A percentile compares a stretch with the other conserved stretches of the same genome.
phyloP scores from a whole-genome alignment of 2,113 vertebrate species.

The Ictalurus furcatus region DNA sequence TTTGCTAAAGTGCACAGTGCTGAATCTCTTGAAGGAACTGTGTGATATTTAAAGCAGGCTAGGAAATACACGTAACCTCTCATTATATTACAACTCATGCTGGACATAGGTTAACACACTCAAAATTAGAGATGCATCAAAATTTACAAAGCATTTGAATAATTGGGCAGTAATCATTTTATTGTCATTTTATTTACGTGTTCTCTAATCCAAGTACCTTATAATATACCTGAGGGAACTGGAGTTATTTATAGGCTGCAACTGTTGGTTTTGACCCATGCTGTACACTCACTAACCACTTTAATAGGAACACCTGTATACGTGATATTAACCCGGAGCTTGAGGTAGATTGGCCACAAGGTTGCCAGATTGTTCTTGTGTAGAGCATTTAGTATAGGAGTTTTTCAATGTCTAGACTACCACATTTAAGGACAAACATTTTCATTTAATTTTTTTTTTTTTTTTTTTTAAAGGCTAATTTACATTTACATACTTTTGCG shows the following conservation, averaged over 20 bases:
- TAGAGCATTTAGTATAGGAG: not conserved
- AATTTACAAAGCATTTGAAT: not conserved
- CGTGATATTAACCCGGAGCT: not conserved
- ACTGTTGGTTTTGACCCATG: not conserved
- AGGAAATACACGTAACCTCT: not conserved
- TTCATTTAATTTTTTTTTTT: not conserved
- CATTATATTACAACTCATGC: not conserved
- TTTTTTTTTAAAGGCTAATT: not conserved
- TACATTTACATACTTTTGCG: not conserved
- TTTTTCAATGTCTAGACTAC: not conserved
- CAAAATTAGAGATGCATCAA: not conserved
- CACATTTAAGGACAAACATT: not conserved
- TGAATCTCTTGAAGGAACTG: not conserved
- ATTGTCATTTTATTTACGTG: not conserved
- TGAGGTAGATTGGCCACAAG: not conserved
- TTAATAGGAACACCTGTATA: not conserved
- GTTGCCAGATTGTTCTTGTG: not conserved
- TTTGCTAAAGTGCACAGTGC: not conserved
- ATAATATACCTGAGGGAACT: not conserved
- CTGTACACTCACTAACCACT: not conserved
- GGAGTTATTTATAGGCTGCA: not conserved
- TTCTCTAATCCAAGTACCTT: not conserved
- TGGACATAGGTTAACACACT: not conserved
- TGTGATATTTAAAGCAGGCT: conserved; percentile 16
- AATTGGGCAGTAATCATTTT: not conserved